phyloP scores from a whole-genome alignment of 2,113 vertebrate genomes.

The Atractosteus spatula region DNA sequence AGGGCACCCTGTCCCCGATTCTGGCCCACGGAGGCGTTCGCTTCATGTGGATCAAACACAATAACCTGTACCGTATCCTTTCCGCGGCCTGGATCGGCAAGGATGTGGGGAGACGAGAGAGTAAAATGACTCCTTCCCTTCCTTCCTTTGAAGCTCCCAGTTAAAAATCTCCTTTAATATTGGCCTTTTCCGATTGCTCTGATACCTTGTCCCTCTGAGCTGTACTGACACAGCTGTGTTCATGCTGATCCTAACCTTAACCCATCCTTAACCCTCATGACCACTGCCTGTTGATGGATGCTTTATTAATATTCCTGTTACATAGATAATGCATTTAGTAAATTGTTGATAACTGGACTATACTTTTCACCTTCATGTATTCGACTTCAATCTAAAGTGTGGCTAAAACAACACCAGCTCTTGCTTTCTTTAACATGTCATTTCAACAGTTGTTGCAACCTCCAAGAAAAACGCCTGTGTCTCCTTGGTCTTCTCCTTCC shows the following conservation, averaged over 20 bases:
- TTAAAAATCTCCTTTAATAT: too few relatives aligned
- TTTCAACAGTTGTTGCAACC: conserved; percentile 85
- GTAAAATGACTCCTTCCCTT: too few relatives aligned
- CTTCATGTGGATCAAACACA: conserved; percentile 99
- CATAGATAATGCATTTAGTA: too few relatives aligned
- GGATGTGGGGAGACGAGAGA: neutral
- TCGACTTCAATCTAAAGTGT: neutral
- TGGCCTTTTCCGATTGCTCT: too few relatives aligned
- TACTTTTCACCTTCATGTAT: neutral
- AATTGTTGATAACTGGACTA: too few relatives aligned
- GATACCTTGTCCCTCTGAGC: too few relatives aligned
- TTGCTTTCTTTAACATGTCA: conserved; percentile 59
- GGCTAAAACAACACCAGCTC: neutral
- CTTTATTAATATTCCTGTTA: too few relatives aligned
- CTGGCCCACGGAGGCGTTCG: conserved; percentile 91
- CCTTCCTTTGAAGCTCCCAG: too few relatives aligned
- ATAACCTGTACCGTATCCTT: conserved; percentile 96
- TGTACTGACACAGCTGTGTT: too few relatives aligned
- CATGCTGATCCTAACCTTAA: too few relatives aligned
- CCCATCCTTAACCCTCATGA: too few relatives aligned
- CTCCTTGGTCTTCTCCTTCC: conserved; percentile 94
- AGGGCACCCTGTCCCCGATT: conserved; percentile 90
- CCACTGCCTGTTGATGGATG: too few relatives aligned
- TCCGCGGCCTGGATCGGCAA: neutral
- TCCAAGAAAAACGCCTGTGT: conserved; percentile 97